Percentiles rank a stretch among this genome's conserved stretches.
These are phyloP conservation scores for Pogonophryne albipinna DNA, from an alignment of 2,797 vertebrate genomes.

Conservation along the genomic window DNA sequence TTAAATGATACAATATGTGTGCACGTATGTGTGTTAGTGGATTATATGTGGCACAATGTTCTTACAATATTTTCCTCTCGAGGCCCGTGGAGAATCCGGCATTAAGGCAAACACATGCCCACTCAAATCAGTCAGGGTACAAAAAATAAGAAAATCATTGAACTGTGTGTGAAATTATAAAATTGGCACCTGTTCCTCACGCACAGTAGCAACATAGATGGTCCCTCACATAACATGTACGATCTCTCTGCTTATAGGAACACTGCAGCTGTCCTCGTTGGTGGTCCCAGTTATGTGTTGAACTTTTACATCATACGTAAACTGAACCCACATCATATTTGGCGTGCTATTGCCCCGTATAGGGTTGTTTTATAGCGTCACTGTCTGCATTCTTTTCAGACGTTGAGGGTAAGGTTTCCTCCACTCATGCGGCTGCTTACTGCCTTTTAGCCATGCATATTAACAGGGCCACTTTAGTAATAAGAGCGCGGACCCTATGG, in stretches of 20 bases:
- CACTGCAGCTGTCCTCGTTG: constrained; percentile 69
- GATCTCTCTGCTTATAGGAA: constrained; percentile 44
- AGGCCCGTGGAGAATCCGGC: constrained; percentile 61
- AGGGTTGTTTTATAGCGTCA: constrained; percentile 53
- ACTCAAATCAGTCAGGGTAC: constrained; percentile 67
- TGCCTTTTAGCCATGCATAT: constrained; percentile 32
- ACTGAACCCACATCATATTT: constrained; percentile 62
- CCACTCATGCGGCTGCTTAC: constrained; percentile 38
- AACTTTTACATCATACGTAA: constrained; percentile 65
- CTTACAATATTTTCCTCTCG: constrained; percentile 53
- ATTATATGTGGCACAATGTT: constrained; percentile 53
- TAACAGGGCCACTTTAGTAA: constrained; percentile 39
- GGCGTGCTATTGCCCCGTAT: constrained; percentile 21
- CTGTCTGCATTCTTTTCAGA: constrained; percentile 54
- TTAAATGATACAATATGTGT: constrained; percentile 14
- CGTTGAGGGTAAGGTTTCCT: constrained; percentile 50
- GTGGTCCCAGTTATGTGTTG: constrained; percentile 67
- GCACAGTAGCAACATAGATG: constrained; percentile 14
- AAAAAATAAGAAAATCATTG: constrained; percentile 60
- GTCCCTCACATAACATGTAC: constrained; percentile 31
- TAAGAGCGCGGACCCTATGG: constrained; percentile 3
- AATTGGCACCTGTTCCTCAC: constrained; percentile 72
- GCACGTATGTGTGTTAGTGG: constrained; percentile 23
- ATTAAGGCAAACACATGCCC: constrained; percentile 64
- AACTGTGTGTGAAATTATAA: constrained; percentile 70